phyloP scores from a whole-genome alignment of 2,888 invertebrate genomes.

The Spisula solida region DNA sequence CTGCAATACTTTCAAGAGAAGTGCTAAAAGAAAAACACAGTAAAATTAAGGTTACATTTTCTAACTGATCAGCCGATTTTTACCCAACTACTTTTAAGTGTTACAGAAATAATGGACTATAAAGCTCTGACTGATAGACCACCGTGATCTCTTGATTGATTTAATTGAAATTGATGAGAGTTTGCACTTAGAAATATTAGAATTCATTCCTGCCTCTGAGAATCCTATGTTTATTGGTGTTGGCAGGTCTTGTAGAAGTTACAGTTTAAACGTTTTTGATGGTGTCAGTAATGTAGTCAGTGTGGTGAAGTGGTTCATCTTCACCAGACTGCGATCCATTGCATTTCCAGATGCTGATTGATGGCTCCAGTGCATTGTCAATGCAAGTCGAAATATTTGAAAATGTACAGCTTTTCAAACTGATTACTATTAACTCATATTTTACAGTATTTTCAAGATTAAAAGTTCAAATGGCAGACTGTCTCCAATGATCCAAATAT shows the following conservation, averaged over 20 bases:
- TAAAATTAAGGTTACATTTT: not conserved
- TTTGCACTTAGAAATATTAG: constrained; percentile 13
- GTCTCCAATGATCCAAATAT: too few relatives aligned
- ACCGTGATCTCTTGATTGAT: not conserved
- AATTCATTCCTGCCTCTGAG: not conserved
- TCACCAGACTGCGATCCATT: too few relatives aligned
- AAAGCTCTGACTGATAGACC: not conserved
- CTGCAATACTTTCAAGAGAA: not conserved
- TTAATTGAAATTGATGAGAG: not conserved
- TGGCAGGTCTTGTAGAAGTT: not conserved
- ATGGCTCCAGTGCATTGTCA: too few relatives aligned
- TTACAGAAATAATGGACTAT: not conserved
- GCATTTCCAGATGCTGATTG: too few relatives aligned
- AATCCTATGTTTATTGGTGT: not conserved
- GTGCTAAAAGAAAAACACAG: not conserved
- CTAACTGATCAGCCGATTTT: not conserved
- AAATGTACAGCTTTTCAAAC: too few relatives aligned
- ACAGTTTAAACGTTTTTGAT: too few relatives aligned
- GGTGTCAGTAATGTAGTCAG: too few relatives aligned
- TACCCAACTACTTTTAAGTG: not conserved
- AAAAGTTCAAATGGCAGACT: too few relatives aligned
- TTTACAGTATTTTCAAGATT: too few relatives aligned
- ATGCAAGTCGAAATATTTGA: too few relatives aligned
- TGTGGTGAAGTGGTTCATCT: too few relatives aligned
- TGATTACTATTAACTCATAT: too few relatives aligned